These are phyloP conservation scores for Xenopus borealis DNA, from an alignment of 2,113 vertebrate genomes.

Conservation along the genomic window DNA sequence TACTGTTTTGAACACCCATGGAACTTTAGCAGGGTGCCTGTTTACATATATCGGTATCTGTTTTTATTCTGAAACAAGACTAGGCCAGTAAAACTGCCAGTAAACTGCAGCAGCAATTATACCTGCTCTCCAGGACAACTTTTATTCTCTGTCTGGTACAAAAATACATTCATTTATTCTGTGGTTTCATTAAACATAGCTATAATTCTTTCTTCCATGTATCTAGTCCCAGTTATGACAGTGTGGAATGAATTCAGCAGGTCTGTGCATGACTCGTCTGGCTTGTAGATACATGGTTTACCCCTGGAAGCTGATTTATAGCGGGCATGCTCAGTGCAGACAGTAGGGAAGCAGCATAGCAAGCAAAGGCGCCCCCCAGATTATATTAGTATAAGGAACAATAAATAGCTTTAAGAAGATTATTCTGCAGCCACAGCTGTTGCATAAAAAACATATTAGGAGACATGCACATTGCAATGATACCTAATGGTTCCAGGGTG, in stretches of 20 bases:
- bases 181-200: neutral
- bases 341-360: neutral
- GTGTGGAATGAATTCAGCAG: constrained; percentile 16
- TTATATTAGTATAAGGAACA: constrained; percentile 5
- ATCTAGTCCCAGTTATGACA: constrained; percentile 7
- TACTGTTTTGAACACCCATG: too few species aligned
- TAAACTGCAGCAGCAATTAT: too few species aligned
- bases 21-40: too few species aligned
- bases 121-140: too few species aligned
- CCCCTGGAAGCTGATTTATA: neutral
- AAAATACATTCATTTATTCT: neutral
- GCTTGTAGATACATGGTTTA: constrained; percentile 1
- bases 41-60: too few species aligned
- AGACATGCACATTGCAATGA: constrained; percentile 21
- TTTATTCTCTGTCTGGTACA: too few species aligned
- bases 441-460: neutral
- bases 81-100: too few species aligned
- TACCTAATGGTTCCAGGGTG: constrained; percentile 42
- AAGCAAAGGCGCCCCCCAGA: constrained; percentile 3
- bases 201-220: neutral
- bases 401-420: constrained; percentile 15
- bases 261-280: constrained; percentile 18
- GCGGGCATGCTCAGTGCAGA: constrained; percentile 10
- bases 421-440: constrained; percentile 21
- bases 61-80: too few species aligned